phyloP scores from a whole-genome alignment of 2,888 invertebrate genomes.

The Euplagia quadripunctaria region DNA sequence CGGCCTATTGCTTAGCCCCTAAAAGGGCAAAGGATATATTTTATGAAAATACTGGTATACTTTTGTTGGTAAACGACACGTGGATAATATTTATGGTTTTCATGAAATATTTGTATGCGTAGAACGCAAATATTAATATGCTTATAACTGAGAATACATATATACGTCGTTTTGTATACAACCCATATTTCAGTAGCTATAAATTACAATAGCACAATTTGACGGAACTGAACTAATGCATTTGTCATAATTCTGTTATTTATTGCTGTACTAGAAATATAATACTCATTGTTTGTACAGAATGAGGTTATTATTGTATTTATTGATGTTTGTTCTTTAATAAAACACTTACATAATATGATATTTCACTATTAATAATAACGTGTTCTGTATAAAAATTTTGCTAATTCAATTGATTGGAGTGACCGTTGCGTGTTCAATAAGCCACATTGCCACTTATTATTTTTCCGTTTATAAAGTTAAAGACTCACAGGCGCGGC shows the following conservation, averaged over 20 bases:
- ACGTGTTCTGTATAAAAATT: background rate
- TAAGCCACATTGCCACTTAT: constrained; percentile 39
- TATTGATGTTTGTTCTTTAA: constrained; percentile 1
- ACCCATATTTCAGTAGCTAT: background rate
- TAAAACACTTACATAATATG: background rate
- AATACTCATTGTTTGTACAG: background rate
- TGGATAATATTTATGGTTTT: constrained; percentile 46
- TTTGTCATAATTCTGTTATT: background rate
- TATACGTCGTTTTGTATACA: background rate
- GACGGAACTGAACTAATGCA: background rate
- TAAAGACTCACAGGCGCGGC: background rate
- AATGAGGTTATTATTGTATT: background rate
- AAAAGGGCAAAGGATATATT: constrained; percentile 43
- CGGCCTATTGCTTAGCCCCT: constrained; percentile 34
- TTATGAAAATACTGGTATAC: constrained; percentile 46
- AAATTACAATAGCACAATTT: constrained; percentile 3
- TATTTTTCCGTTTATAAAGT: constrained; percentile 55
- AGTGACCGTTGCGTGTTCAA: background rate
- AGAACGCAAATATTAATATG: constrained; percentile 7
- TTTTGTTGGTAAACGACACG: constrained; percentile 49
- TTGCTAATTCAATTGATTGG: background rate
- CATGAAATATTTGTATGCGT: constrained; percentile 10
- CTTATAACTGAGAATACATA: background rate
- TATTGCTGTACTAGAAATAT: background rate
- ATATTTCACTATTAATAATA: background rate